These are phyloP conservation scores for Thyatira batis DNA, from an alignment of 2,888 invertebrate genomes.

Conservation along the genomic window DNA sequence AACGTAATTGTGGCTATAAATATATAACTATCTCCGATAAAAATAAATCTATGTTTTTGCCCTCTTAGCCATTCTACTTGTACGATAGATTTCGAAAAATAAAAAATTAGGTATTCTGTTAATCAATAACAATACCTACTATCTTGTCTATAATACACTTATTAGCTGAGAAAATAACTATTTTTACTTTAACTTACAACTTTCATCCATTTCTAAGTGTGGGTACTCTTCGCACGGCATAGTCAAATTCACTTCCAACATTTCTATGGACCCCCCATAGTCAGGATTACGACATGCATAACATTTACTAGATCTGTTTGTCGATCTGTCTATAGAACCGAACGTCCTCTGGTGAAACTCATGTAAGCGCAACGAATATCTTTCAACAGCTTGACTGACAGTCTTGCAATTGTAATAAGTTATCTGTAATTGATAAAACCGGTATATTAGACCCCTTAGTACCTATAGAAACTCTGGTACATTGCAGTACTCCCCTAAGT, in stretches of 20 bases:
- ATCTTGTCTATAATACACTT: no score
- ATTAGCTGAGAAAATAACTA: no score
- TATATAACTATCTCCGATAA: not conserved
- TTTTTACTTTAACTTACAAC: slow-evolving; percentile 82
- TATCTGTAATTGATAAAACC: not conserved
- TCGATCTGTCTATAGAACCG: not conserved
- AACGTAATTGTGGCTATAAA: not conserved
- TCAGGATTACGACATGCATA: not conserved
- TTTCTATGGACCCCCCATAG: slow-evolving; percentile 36
- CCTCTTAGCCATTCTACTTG: no score
- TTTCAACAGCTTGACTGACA: not conserved
- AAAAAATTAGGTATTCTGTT: no score
- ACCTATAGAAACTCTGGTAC: no score
- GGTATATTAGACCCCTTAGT: no score
- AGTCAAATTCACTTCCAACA: slow-evolving; percentile 79
- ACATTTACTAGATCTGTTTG: not conserved
- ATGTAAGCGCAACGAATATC: not conserved
- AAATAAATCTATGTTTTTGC: no score
- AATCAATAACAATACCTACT: no score
- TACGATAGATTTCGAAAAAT: no score
- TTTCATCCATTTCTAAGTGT: slow-evolving; percentile 86
- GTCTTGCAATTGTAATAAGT: not conserved
- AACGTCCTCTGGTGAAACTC: not conserved
- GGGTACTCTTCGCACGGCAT: slow-evolving; percentile 85
- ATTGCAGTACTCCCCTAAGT: no score